Percentiles rank a stretch among this genome's conserved stretches.
phyloP scores from a whole-genome alignment of 2,888 invertebrate species.

The Pachycephus smyrnensis region DNA sequence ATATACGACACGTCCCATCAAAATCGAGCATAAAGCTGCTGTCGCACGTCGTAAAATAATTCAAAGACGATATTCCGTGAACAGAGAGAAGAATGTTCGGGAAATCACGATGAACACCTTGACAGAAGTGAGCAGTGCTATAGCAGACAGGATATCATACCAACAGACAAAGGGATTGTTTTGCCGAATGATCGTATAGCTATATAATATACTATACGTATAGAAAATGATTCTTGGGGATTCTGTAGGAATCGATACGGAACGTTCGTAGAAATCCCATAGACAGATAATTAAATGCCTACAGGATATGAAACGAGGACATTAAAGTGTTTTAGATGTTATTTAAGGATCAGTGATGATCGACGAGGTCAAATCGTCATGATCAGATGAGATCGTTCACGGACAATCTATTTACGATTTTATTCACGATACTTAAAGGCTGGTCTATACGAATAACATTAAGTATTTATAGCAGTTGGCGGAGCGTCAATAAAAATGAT shows the following conservation, averaged over 20 bases:
- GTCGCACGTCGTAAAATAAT: slow-evolving; percentile 30
- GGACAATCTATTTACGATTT: neutral
- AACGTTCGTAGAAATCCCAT: neutral
- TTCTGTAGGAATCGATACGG: neutral
- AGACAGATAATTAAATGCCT: neutral
- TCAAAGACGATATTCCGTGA: slow-evolving; percentile 7
- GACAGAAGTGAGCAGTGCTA: neutral
- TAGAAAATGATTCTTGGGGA: neutral
- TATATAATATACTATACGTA: neutral
- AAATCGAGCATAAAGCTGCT: slow-evolving; percentile 22
- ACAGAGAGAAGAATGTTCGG: neutral
- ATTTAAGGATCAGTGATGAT: neutral
- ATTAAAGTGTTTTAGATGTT: neutral
- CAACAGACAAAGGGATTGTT: neutral
- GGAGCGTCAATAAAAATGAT: neutral
- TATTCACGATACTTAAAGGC: neutral
- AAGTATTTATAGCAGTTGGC: neutral
- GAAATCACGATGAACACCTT: neutral
- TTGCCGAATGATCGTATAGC: neutral
- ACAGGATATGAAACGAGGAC: neutral
- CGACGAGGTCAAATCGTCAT: neutral
- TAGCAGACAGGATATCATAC: neutral
- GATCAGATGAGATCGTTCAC: neutral
- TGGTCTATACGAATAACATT: neutral
- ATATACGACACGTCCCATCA: slow-evolving; percentile 37